These are phyloP conservation scores for Caenorhabditis imperialis DNA, from an alignment of 2,888 invertebrate species.

Conservation along the genomic window DNA sequence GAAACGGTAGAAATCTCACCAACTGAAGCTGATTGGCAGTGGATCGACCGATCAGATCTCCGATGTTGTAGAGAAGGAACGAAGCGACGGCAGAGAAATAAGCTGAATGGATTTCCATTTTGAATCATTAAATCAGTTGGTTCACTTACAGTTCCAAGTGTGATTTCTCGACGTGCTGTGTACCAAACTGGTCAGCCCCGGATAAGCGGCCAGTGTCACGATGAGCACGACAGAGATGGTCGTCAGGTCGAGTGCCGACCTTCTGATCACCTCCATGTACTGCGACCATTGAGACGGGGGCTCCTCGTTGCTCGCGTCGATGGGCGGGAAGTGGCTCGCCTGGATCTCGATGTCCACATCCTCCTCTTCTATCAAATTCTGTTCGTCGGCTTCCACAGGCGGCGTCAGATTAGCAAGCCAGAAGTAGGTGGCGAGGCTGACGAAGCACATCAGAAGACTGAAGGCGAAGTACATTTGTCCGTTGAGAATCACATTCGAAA, in stretches of 20 bases:
- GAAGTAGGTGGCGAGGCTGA: slow-evolving; percentile 58
- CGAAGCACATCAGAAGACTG: slow-evolving; percentile 56
- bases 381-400: slow-evolving; percentile 15
- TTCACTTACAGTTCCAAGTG: slow-evolving; percentile 60
- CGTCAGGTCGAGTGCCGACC: slow-evolving; percentile 27
- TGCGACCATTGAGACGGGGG: slow-evolving; percentile 12
- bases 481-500: slow-evolving; percentile 60
- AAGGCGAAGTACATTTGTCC: slow-evolving; percentile 62
- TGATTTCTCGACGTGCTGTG: slow-evolving; percentile 54
- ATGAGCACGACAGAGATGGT: slow-evolving; percentile 51
- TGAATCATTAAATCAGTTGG: too few species aligned
- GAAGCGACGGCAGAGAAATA: slow-evolving; percentile 66
- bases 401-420: slow-evolving; percentile 36
- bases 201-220: slow-evolving; percentile 61
- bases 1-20: slow-evolving; percentile 31
- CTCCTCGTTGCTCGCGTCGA: slow-evolving; percentile 1
- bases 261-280: slow-evolving; percentile 20
- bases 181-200: slow-evolving; percentile 63
- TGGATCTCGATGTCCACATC: slow-evolving; percentile 36
- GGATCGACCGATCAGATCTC: slow-evolving; percentile 60
- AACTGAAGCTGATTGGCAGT: slow-evolving; percentile 48
- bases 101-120: slow-evolving; percentile 48
- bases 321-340: slow-evolving; percentile 45
- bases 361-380: slow-evolving; percentile 14
- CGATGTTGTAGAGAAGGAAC: slow-evolving; percentile 64